phyloP scores from a whole-genome alignment of 2,797 vertebrate genomes.

The Oreonectes daqikongensis region DNA sequence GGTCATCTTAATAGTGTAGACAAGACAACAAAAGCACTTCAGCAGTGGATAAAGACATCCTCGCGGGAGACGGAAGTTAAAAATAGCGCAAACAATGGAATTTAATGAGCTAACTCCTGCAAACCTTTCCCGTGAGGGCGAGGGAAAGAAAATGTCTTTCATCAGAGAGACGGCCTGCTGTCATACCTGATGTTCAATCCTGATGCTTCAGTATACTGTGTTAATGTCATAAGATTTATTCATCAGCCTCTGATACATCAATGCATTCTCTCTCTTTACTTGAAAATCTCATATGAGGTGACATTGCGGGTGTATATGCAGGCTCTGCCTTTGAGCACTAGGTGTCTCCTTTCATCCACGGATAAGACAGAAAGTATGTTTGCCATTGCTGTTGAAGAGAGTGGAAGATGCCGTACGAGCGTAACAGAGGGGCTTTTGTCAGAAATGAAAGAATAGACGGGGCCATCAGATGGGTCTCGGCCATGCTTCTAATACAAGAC shows the following conservation, averaged over 20 bases:
- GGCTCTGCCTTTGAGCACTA: slow-evolving; percentile 66
- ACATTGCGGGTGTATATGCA: slow-evolving; percentile 46
- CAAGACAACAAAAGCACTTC: slow-evolving; percentile 33
- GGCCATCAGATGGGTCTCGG: slow-evolving; percentile 33
- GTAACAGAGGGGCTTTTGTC: neutral
- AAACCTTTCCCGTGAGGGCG: slow-evolving; percentile 28
- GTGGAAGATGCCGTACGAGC: neutral
- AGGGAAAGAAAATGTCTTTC: slow-evolving; percentile 34
- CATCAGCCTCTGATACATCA: neutral
- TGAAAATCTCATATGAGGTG: neutral
- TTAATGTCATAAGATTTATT: neutral
- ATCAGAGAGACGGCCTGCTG: slow-evolving; percentile 46
- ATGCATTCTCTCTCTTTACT: neutral
- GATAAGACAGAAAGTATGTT: slow-evolving; percentile 33
- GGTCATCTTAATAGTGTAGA: slow-evolving; percentile 36
- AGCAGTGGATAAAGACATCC: slow-evolving; percentile 38
- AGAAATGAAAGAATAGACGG: slow-evolving; percentile 27
- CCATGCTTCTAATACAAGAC: neutral
- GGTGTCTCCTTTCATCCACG: slow-evolving; percentile 77
- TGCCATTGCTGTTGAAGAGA: slow-evolving; percentile 7
- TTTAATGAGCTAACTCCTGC: slow-evolving; percentile 70
- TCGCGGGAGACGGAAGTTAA: slow-evolving; percentile 56
- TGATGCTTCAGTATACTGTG: neutral
- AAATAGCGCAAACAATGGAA: slow-evolving; percentile 72
- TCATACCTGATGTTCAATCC: slow-evolving; percentile 28